phyloP scores from a whole-genome alignment of 2,888 invertebrate genomes.

The Micoletzkya japonica region DNA sequence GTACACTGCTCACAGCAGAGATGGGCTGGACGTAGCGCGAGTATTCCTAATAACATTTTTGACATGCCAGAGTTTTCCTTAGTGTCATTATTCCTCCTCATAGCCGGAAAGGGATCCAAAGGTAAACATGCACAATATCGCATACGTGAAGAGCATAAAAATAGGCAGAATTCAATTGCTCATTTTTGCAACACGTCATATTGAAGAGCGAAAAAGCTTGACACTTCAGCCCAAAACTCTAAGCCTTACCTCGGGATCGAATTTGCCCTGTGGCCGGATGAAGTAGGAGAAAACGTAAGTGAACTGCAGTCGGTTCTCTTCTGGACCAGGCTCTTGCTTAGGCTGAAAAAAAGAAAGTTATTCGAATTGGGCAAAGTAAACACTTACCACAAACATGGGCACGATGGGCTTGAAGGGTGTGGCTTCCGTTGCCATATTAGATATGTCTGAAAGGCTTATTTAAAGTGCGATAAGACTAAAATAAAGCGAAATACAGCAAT shows the following conservation, averaged over 20 bases:
- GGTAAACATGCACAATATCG: not conserved
- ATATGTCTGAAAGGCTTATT: not conserved
- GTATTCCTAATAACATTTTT: constrained; percentile 40
- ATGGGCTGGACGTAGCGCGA: constrained; percentile 48
- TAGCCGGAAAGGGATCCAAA: not conserved
- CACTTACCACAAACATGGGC: constrained; percentile 23
- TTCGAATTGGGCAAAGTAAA: not conserved
- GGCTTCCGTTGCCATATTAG: not conserved
- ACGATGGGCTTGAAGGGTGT: constrained; percentile 19
- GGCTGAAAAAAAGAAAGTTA: constrained; percentile 14
- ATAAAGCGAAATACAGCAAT: too few species aligned
- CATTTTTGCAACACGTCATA: not conserved
- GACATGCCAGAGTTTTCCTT: constrained; percentile 1
- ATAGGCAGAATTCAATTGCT: not conserved
- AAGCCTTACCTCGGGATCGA: constrained; percentile 61
- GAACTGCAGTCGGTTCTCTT: constrained; percentile 57
- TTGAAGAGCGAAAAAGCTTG: not conserved
- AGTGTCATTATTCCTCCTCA: not conserved
- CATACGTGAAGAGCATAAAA: not conserved
- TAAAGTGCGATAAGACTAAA: too few species aligned
- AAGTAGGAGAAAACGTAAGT: constrained; percentile 60
- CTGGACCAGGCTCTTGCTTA: constrained; percentile 11
- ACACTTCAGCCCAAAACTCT: constrained; percentile 36
- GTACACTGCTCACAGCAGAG: constrained; percentile 69
- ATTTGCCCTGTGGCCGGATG: constrained; percentile 57